Evolutionary conservation across 2,113 vertebrate genomes (phyloP), one percentile per base, ranked within the genome.

Genomic region (Centrocercus urophasianus): DNA sequence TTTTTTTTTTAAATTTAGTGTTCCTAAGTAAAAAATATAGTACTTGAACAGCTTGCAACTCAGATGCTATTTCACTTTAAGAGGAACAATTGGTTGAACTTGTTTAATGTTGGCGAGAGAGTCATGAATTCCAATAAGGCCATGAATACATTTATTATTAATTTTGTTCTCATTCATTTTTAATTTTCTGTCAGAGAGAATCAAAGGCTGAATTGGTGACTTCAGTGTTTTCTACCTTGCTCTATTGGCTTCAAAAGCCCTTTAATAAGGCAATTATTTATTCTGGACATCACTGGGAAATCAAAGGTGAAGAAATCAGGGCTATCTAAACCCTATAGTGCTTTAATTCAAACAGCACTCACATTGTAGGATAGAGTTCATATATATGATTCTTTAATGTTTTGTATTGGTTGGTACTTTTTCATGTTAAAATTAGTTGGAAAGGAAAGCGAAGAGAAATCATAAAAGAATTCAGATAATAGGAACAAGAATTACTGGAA

Each of bases 201-300:
- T 97, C 97, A 98, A 97, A 98, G 97, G 76, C 94, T 95, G 95
- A 96, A 86, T 83, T 92, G 90, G 96, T 97, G 95, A 96, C 96
- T 97, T 97, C 92, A 92, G 82, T 94, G 92, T 89, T 91, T 96
- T 97, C 91, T 97, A 92, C 86, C 96, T 97, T 97, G 96, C 93
- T 95, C 96, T 91, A 40, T 90, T 96, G 95, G 94, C 93, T 97
- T 97, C 94, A 94, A 86, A 97, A 96, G 85, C 95, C 93, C 93
- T 97, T 98, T 96, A 98, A 96, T 97, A 97, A 98, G 96, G 96
- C 90, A 97, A 96, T 98, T 98, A 97, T 98, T 98, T 98, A 97
- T 97, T 97, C 97, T 96, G 92, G 89, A 93, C 95, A 96, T 97
- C 96, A 93, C 83, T 97, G 96, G 94, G 95, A 97, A 98, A 97